A percentile compares a stretch with the other conserved stretches of the same genome.
Evolutionary conservation across 2,113 vertebrate species (phyloP).

Genomic region (Dicaeum eximium): DNA sequence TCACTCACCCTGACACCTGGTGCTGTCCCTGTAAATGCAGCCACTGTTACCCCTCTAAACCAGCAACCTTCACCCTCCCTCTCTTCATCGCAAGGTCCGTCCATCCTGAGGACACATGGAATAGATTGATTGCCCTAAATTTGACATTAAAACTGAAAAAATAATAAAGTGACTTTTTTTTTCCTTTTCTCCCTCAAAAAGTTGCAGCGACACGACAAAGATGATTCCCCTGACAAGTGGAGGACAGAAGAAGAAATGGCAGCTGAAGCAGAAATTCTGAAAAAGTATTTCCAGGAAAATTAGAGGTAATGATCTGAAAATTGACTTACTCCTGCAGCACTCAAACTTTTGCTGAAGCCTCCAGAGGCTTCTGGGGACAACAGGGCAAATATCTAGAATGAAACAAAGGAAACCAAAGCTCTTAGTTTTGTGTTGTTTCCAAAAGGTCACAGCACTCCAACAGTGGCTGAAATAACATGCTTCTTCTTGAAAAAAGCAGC

Average conservation of each 20-base stretch:
- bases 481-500: background rate
- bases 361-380: background rate
- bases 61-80: background rate
- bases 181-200: slow-evolving; percentile 2
- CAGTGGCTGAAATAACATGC: background rate
- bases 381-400: background rate
- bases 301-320: slow-evolving; percentile 8
- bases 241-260: slow-evolving; percentile 84
- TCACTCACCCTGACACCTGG: background rate
- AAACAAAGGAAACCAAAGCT: background rate
- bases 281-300: slow-evolving; percentile 69
- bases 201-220: slow-evolving; percentile 78
- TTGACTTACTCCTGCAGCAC: background rate
- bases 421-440: background rate
- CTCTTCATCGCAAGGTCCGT: background rate
- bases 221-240: slow-evolving; percentile 73
- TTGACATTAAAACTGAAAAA: background rate
- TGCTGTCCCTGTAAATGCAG: background rate
- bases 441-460: background rate
- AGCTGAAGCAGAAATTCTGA: slow-evolving; percentile 73
- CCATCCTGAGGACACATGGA: background rate
- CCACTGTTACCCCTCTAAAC: background rate
- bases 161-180: background rate
- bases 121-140: background rate
- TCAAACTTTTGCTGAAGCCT: background rate